phyloP scores from a whole-genome alignment of 2,113 vertebrate species.

The Hippocampus comes region DNA sequence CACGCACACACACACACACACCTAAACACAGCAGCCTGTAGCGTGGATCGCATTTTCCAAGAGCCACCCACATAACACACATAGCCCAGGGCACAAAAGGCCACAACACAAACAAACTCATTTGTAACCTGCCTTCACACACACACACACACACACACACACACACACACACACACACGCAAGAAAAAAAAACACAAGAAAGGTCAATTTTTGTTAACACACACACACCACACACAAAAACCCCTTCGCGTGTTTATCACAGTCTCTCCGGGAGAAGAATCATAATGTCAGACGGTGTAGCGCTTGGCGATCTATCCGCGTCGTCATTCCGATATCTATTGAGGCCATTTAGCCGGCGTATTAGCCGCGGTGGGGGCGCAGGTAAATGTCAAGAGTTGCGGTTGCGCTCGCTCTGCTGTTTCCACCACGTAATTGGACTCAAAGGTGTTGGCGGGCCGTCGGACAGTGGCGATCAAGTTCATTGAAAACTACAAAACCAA shows the following conservation, averaged over 20 bases:
- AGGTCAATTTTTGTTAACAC: too few relatives aligned
- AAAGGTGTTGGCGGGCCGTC: constrained; percentile 5
- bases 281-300: constrained; percentile 62
- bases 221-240: constrained; percentile 3
- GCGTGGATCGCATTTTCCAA: constrained; percentile 59
- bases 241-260: constrained; percentile 50
- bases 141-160: constrained; percentile 36
- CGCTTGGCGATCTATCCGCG: constrained; percentile 47
- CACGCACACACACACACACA: neutral
- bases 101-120: constrained; percentile 72
- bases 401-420: constrained; percentile 32
- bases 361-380: constrained; percentile 31
- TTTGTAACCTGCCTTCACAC: constrained; percentile 69
- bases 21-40: constrained; percentile 22
- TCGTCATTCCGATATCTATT: constrained; percentile 53
- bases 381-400: constrained; percentile 59
- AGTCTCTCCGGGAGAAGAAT: constrained; percentile 53
- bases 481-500: too few relatives aligned
- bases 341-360: constrained; percentile 53
- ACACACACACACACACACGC: constrained; percentile 16
- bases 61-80: constrained; percentile 68
- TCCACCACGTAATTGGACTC: constrained; percentile 34
- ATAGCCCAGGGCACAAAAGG: constrained; percentile 63
- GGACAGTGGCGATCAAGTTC: neutral
- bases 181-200: too few relatives aligned